Base-by-base conservation (phyloP, 2,113 vertebrate species). In the Phainopepla nitens region DNA sequence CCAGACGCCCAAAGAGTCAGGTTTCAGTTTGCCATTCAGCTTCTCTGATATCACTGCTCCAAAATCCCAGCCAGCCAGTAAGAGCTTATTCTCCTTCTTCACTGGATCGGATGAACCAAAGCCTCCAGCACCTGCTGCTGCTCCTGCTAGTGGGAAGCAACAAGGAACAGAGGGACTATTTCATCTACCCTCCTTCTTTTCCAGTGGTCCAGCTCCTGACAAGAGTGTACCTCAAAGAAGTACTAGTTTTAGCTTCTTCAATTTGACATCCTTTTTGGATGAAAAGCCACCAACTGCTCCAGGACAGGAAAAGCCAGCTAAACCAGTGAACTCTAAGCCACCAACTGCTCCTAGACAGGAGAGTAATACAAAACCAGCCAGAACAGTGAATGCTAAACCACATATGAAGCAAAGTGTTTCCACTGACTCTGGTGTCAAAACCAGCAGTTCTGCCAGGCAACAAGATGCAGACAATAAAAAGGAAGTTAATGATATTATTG, bases 1-100 rank as follows among this genome's bases (percentile, higher is more conserved):
- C 58, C 36, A 97, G 84, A 73, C 49, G 12, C 94, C 89, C 78
- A 98, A 98, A 95, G 95, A 97, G 72, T 92, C 96, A 0, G 93
- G 97, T 73, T 98, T 99, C 95, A 97, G 98, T 83, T 98, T 99
- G 96, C 98, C 98, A 2, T 97, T 99, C 97, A 96, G 93, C 93
- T 97, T 95, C 70, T 95, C 97, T 77, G 86, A 86, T 77, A 57
- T 86, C 10, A 68, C 98, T 90, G 92, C 97, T 72, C 97, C 95
- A 0, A 91, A 94, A 78, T 90, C 97, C 11, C 94, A 95, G 96
- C 96, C 95, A 90, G 87, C 96, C 82, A 92, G 96, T 94, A 98
- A 97, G 69, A 98, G 96, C 92, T 84, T 99, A 82, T 98, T 99
- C 68, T 99, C 99, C 68, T 98, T 98, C 75, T 98, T 99, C 91